A percentile compares a stretch with the other conserved stretches of the same genome.
Conservation (phyloP, 2,797 vertebrate species). For the Pteropus rufus region DNA sequence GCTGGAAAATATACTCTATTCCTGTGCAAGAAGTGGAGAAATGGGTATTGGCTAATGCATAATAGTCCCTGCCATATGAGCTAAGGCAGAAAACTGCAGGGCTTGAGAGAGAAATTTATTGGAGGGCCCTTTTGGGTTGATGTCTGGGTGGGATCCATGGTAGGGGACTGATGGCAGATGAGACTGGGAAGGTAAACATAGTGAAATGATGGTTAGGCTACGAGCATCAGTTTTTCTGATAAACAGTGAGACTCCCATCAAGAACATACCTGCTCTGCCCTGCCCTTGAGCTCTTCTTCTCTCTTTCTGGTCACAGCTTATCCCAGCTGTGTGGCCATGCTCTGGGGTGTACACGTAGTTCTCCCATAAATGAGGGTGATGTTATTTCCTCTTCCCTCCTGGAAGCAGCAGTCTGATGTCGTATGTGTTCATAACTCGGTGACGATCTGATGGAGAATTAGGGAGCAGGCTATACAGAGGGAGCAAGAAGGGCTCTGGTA, state of each 20-base stretch:
- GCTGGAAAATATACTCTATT: neutral
- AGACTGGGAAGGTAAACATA: neutral
- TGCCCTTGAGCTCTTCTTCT: neutral
- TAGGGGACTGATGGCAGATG: neutral
- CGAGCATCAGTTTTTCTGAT: neutral
- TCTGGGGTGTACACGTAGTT: neutral
- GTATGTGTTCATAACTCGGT: neutral
- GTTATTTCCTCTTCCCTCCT: neutral
- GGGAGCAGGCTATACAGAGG: neutral
- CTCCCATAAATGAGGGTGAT: neutral
- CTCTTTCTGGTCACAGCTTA: neutral
- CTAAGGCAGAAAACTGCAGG: neutral
- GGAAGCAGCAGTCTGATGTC: neutral
- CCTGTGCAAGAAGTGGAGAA: neutral
- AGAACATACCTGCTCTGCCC: neutral
- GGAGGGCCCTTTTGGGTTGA: neutral
- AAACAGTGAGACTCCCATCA: neutral
- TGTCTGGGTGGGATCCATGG: neutral
- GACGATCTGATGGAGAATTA: neutral
- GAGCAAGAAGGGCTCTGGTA: neutral
- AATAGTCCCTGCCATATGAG: neutral
- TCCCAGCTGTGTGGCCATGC: neutral
- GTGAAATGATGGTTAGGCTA: neutral
- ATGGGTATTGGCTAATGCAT: neutral
- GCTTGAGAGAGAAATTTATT: neutral